These are phyloP conservation scores for Omphaloscelis lunosa DNA, from an alignment of 2,888 invertebrate genomes.

Conservation along the genomic window DNA sequence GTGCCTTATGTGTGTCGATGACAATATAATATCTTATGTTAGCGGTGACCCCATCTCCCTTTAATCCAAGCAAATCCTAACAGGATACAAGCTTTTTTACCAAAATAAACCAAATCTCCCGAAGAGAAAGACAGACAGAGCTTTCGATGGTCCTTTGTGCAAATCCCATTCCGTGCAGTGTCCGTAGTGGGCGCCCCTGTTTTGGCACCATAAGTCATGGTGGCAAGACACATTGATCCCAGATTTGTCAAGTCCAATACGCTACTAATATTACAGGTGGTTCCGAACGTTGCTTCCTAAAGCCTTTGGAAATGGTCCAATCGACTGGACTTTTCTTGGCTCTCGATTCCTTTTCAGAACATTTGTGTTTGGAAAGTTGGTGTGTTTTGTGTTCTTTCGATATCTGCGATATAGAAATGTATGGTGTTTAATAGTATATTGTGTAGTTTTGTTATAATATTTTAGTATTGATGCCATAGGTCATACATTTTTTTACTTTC, in stretches of 20 bases:
- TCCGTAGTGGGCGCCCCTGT: conserved; percentile 48
- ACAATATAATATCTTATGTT: neutral
- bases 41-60: neutral
- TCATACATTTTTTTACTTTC: no score
- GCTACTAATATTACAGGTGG: conserved; percentile 58
- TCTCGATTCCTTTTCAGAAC: conserved; percentile 22
- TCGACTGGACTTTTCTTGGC: conserved; percentile 60
- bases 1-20: neutral
- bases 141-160: conserved; percentile 51
- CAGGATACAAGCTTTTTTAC: conserved; percentile 20
- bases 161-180: conserved; percentile 50
- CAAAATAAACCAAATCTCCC: conserved; percentile 46
- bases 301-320: conserved; percentile 57
- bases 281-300: conserved; percentile 38
- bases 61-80: conserved; percentile 24
- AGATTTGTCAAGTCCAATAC: conserved; percentile 60
- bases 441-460: neutral
- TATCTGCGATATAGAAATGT: neutral
- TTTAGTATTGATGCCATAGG: no score
- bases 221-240: conserved; percentile 59
- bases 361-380: conserved; percentile 31
- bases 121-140: conserved; percentile 42
- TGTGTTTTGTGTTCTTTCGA: conserved; percentile 32
- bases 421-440: neutral
- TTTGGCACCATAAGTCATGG: conserved; percentile 57